phyloP scores from a whole-genome alignment of 2,113 vertebrate genomes.

The Lepus americanus region DNA sequence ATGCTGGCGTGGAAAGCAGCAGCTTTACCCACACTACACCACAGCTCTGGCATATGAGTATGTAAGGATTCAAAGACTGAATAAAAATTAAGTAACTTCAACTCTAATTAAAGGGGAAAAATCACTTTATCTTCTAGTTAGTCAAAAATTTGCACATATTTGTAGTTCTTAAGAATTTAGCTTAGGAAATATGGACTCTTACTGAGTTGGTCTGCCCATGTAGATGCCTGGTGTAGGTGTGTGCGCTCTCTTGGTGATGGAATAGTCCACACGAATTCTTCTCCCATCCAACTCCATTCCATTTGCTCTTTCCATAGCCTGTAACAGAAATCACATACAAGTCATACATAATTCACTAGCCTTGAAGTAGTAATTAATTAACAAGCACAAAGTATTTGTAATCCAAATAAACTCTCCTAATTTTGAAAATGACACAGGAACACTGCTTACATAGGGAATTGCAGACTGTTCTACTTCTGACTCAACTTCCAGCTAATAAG shows the following conservation, averaged over 20 bases:
- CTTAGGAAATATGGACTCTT: conserved; percentile 79
- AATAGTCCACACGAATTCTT: conserved; percentile 95
- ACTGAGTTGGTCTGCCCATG: conserved; percentile 97
- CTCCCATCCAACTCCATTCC: conserved; percentile 97
- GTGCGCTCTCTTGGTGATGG: conserved; percentile 96
- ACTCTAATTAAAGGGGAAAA: background rate
- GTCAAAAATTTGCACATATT: background rate
- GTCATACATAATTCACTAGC: background rate
- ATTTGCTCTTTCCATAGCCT: conserved; percentile 96
- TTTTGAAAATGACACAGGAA: background rate
- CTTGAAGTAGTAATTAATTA: background rate
- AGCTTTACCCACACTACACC: too few relatives aligned
- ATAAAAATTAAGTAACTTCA: conserved; percentile 3
- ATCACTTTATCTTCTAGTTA: background rate
- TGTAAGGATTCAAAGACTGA: background rate
- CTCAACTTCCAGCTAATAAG: too few relatives aligned
- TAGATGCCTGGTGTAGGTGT: conserved; percentile 96
- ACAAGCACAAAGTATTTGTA: background rate
- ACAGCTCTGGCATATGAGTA: too few relatives aligned
- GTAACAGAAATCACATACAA: conserved; percentile 61
- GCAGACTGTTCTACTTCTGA: background rate
- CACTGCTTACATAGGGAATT: background rate
- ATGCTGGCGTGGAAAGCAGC: too few relatives aligned
- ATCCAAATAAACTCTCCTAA: background rate
- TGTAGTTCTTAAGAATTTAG: background rate